Conservation (phyloP, 1,140 invertebrate genomes). For the Pseudomyrmex dendroicus region DNA sequence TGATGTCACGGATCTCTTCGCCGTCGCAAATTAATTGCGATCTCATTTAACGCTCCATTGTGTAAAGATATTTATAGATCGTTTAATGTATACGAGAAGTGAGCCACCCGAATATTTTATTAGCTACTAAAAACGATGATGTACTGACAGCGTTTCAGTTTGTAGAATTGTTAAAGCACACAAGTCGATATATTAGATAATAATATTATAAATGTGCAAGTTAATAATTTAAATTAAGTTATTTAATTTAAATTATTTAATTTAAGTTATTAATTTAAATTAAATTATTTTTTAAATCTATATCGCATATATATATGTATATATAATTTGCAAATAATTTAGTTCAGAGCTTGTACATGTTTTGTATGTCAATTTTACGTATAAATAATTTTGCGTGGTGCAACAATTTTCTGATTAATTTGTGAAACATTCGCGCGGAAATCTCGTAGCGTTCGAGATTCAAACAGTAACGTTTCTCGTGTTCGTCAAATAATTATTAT, state of each 20-base stretch:
- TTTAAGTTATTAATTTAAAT: neutral
- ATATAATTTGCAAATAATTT: neutral
- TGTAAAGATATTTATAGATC: neutral
- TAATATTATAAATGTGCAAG: neutral
- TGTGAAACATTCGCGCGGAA: neutral
- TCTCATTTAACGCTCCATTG: neutral
- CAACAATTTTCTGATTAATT: conserved; percentile 1
- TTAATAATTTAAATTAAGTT: neutral
- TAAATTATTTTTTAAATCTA: neutral
- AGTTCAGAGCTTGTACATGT: neutral
- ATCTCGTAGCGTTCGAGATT: neutral
- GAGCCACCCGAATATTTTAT: neutral
- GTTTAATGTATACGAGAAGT: neutral
- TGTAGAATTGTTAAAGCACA: too few relatives aligned
- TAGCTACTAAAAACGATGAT: neutral
- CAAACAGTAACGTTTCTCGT: neutral
- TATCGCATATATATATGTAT: too few relatives aligned
- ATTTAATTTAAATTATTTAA: neutral
- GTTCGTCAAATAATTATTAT: conserved; percentile 38
- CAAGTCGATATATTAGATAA: neutral
- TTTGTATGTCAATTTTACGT: neutral
- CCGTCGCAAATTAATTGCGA: conserved; percentile 2
- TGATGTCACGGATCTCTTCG: neutral
- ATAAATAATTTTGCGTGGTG: neutral
- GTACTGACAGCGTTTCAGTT: neutral